A percentile compares a stretch with the other conserved stretches of the same genome.
phyloP scores from a whole-genome alignment of 2,113 vertebrate species.

The Thomomys bottae region DNA sequence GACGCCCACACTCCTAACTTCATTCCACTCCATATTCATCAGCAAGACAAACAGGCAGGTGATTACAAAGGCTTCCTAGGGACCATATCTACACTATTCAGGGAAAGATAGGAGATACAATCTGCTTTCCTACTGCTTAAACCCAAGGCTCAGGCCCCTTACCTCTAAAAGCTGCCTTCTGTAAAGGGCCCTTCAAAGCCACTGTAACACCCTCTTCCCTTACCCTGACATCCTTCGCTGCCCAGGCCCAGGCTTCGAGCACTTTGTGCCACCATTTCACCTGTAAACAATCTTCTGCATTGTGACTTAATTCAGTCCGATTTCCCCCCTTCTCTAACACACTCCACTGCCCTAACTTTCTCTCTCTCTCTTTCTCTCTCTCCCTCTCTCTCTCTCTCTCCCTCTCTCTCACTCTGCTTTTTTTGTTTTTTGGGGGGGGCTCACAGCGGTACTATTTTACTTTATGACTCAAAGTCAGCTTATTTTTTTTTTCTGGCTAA shows the following conservation, averaged over 20 bases:
- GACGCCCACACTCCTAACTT: conserved; percentile 63
- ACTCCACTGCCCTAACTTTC: not conserved
- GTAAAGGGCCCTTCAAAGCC: not conserved
- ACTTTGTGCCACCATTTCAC: not conserved
- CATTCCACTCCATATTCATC: conserved; percentile 71
- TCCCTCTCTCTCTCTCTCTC: too few species aligned
- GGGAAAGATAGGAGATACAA: conserved; percentile 68
- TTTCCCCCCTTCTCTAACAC: not conserved
- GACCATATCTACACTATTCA: conserved; percentile 57
- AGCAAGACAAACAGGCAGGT: conserved; percentile 68
- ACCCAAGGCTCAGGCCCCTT: not conserved
- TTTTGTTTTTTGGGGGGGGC: too few species aligned
- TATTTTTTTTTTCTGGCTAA: too few species aligned
- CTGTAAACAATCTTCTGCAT: not conserved
- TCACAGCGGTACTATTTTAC: too few species aligned
- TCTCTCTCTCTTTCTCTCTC: not conserved
- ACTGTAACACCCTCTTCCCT: not conserved
- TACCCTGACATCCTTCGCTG: not conserved
- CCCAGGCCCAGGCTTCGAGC: too few species aligned
- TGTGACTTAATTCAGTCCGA: too few species aligned
- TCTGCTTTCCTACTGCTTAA: conserved; percentile 14
- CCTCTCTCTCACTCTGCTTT: too few species aligned
- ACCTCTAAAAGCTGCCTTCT: not conserved
- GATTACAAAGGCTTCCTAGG: conserved; percentile 50
- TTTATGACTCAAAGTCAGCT: too few species aligned